Percentiles rank a stretch among this genome's conserved stretches.
phyloP scores from a whole-genome alignment of 2,888 invertebrate species.

The Conus canariensis region DNA sequence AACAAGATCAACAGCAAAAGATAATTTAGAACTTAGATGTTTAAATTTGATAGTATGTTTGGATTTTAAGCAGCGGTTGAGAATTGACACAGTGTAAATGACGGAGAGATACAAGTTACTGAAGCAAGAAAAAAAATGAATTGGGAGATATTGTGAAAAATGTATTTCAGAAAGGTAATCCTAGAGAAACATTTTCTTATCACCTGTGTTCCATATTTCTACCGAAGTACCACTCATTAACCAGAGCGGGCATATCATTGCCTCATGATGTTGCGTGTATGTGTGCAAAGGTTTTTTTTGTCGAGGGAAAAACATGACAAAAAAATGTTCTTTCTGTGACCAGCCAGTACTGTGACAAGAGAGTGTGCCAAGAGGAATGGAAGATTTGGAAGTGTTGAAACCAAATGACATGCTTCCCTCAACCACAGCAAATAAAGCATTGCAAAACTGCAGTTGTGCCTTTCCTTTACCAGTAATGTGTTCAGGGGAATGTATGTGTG shows the following conservation, averaged over 20 bases:
- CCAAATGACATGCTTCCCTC: slow-evolving; percentile 36
- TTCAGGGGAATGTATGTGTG: neutral
- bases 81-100: too few relatives aligned
- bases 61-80: too few relatives aligned
- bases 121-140: too few relatives aligned
- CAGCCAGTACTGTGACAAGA: slow-evolving; percentile 7
- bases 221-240: neutral
- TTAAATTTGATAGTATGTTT: too few relatives aligned
- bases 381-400: slow-evolving; percentile 31
- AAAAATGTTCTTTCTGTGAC: neutral
- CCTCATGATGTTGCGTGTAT: neutral
- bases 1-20: too few relatives aligned
- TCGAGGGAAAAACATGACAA: neutral
- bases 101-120: too few relatives aligned
- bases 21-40: too few relatives aligned
- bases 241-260: neutral
- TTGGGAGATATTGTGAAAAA: too few relatives aligned
- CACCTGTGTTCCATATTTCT: neutral
- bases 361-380: neutral
- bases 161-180: too few relatives aligned
- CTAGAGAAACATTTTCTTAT: too few relatives aligned
- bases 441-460: slow-evolving; percentile 28
- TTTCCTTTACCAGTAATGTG: neutral
- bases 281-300: neutral
- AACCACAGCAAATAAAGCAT: slow-evolving; percentile 47